A percentile compares a stretch with the other conserved stretches of the same genome.
Evolutionary conservation across 2,888 invertebrate genomes (phyloP).

Genomic region (Eupithecia insigniata): DNA sequence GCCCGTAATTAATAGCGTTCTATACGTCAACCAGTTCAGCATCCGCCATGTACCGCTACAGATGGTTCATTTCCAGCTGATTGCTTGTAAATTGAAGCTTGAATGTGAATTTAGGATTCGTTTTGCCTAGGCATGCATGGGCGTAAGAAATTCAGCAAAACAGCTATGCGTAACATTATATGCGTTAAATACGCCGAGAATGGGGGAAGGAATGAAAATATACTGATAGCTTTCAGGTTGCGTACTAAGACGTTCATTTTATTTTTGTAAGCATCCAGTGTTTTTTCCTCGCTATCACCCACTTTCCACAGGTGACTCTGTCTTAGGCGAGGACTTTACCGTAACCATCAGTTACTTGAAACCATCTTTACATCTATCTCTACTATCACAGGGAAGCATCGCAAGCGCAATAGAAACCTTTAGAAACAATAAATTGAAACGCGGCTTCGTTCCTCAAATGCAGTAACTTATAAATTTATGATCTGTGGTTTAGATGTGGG

Average conservation of each 20-base stretch:
- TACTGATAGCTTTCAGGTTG: background rate
- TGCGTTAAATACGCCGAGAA: background rate
- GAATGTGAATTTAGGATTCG: conserved; percentile 11
- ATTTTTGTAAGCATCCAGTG: background rate
- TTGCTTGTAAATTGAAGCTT: conserved; percentile 2
- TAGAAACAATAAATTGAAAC: conserved; percentile 29
- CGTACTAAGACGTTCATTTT: background rate
- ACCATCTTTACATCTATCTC: background rate
- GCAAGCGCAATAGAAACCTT: conserved; percentile 5
- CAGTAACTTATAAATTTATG: conserved; percentile 25
- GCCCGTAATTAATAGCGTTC: conserved; percentile 61
- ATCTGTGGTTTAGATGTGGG: background rate
- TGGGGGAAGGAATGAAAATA: background rate
- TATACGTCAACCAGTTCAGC: conserved; percentile 63
- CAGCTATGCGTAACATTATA: background rate
- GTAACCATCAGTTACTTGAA: background rate
- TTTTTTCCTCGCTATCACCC: background rate
- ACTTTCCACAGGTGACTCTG: background rate
- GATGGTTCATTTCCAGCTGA: conserved; percentile 21
- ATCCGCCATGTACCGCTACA: conserved; percentile 59
- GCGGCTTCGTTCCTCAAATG: conserved; percentile 43
- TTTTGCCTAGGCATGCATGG: background rate
- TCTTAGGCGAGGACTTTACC: background rate
- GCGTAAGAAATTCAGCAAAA: background rate
- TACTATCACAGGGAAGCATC: background rate